Base-by-base conservation (phyloP, 1,140 invertebrate genomes). In the Drosophila sproati region DNA sequence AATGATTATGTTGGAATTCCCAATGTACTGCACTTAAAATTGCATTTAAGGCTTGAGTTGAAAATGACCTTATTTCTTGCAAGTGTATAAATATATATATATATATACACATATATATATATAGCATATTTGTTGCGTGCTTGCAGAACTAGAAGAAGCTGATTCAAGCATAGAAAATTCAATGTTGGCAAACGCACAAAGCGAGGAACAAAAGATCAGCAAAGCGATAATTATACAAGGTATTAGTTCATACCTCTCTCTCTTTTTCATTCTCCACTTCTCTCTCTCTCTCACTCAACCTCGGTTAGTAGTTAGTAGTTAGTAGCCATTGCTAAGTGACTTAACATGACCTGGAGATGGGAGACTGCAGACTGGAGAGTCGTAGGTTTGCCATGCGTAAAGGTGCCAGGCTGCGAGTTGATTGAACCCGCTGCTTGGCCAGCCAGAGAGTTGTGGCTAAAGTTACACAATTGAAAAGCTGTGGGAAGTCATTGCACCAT, bases 191-290 rank as follows among this genome's bases (percentile, higher is more conserved):
- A 78, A 77, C 71, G 60, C 60, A 69, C 82, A 51, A 51, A 67
- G 43, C 67, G 39, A 50, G 52, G 61, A 78, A 64, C 76, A 88
- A 73, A 63, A 82, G 82, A 86, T 86, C 82, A 81, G 82, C 80
- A 89, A 89, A 81, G 85, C 86, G 85, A 89, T 89, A 89, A 89
- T 89, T 89, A 89, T 78, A 89, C 78, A 69, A 85, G 80, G 80
- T 88, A 88, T 88, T 87, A 88, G 73, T 80, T 88, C 60, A 88
- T 75, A 55, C 76, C 69, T 6, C 32, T 31, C 41, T 20, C 3
- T 37, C 8, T 20, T 20, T 20, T 20, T 20, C 20, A 20, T 20
- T 20, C 20, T 20, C 20, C 54, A 12, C 4, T 37, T 5, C 10
- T n/a, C 35, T n/a, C 35, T 20, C 45, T 7, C 8, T n/a, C 34